Conservation (phyloP, 2,888 invertebrate species). For the Tetranychus truncatus region DNA sequence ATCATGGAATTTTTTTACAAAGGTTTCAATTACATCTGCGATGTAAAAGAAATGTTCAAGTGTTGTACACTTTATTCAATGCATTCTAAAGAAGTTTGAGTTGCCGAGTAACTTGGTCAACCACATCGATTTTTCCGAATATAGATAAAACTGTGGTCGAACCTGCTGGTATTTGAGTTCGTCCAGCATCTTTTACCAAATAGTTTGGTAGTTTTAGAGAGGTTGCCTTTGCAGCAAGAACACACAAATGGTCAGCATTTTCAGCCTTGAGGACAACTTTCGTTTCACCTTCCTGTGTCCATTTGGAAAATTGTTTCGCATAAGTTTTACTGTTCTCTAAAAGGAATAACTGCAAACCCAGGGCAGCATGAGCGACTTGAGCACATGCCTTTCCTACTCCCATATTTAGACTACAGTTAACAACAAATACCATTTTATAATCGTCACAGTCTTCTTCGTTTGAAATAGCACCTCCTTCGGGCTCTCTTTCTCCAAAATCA, state of each 20-base stretch:
- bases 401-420: constrained; percentile 44
- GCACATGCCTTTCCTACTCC: constrained; percentile 44
- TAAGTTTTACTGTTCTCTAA: constrained; percentile 33
- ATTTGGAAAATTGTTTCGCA: constrained; percentile 33
- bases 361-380: constrained; percentile 43
- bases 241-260: constrained; percentile 34
- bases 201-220: constrained; percentile 34
- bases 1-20: no score
- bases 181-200: constrained; percentile 39
- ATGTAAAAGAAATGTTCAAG: no score
- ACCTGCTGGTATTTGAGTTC: constrained; percentile 34
- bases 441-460: constrained; percentile 28
- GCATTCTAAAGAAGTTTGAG: constrained; percentile 27
- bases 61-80: no score
- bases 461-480: constrained; percentile 24
- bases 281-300: constrained; percentile 36
- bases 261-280: constrained; percentile 36
- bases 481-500: background rate
- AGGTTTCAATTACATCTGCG: no score
- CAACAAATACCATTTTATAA: constrained; percentile 47
- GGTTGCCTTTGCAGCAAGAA: constrained; percentile 34
- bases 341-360: constrained; percentile 40
- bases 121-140: constrained; percentile 29
- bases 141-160: constrained; percentile 29
- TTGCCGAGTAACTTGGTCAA: constrained; percentile 29